phyloP scores from a whole-genome alignment of 1,140 invertebrate species.

The Bombus pascuorum region DNA sequence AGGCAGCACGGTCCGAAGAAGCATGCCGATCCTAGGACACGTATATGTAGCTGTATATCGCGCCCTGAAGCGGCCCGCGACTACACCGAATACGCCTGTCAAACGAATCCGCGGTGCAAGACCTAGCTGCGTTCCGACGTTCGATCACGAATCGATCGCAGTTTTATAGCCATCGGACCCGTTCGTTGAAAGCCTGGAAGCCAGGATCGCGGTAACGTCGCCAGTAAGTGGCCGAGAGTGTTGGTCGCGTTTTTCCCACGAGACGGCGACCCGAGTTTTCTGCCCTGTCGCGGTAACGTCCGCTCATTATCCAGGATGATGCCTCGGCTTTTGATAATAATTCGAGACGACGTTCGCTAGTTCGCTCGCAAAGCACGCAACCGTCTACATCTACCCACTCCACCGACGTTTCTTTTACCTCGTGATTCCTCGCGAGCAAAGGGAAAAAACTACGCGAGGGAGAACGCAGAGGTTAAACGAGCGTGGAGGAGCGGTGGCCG shows the following conservation, averaged over 20 bases:
- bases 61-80: no score
- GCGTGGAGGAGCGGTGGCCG: no score
- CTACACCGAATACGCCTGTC: no score
- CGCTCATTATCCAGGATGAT: conserved; percentile 70
- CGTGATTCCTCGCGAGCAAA: conserved; percentile 21
- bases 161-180: no score
- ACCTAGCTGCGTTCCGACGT: no score
- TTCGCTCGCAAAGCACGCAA: conserved; percentile 57
- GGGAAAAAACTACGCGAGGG: conserved; percentile 11
- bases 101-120: no score
- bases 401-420: conserved; percentile 13
- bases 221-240: neutral
- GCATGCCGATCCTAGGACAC: conserved; percentile 20
- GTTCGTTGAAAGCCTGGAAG: neutral
- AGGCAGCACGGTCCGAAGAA: conserved; percentile 30
- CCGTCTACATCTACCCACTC: conserved; percentile 5
- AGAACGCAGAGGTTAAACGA: conserved; percentile 4
- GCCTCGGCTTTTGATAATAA: conserved; percentile 69
- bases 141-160: neutral
- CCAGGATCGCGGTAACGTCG: neutral
- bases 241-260: conserved; percentile 61
- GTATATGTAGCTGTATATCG: no score
- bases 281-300: conserved; percentile 69
- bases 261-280: conserved; percentile 52
- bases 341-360: conserved; percentile 48